Evolutionary conservation across 2,888 invertebrate genomes (phyloP).

Genomic region (Lasiommata megera): DNA sequence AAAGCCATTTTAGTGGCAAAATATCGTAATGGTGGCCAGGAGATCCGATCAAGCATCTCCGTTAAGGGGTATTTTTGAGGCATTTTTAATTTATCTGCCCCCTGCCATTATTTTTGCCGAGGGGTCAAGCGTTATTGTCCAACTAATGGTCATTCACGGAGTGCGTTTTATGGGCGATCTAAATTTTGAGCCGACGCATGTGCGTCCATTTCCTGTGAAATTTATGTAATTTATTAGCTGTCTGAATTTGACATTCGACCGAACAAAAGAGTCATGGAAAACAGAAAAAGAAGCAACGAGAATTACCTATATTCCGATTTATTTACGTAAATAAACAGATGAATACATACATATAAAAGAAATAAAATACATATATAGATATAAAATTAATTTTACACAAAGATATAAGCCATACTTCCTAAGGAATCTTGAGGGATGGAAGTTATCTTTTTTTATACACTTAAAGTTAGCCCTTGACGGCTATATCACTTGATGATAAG

Average conservation of each 20-base stretch:
- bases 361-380: not conserved
- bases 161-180: slow-evolving; percentile 68
- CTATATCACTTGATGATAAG: too few relatives aligned
- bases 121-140: slow-evolving; percentile 66
- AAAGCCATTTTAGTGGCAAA: not conserved
- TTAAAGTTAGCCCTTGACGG: too few relatives aligned
- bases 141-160: slow-evolving; percentile 47
- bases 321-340: too few relatives aligned
- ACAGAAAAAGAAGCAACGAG: too few relatives aligned
- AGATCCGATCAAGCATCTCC: slow-evolving; percentile 18
- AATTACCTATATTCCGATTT: too few relatives aligned
- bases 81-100: slow-evolving; percentile 81
- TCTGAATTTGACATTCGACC: not conserved
- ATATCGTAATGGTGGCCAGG: not conserved
- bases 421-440: too few relatives aligned
- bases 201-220: slow-evolving; percentile 30
- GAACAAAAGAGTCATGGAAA: too few relatives aligned
- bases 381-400: not conserved
- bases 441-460: too few relatives aligned
- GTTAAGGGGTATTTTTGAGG: slow-evolving; percentile 76
- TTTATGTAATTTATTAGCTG: slow-evolving; percentile 18
- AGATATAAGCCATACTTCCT: too few relatives aligned
- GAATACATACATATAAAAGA: too few relatives aligned
- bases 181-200: slow-evolving; percentile 47
- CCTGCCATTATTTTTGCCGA: slow-evolving; percentile 72